Conservation (phyloP, 2,797 vertebrate species). For the Oryzias dopingdopingensis region DNA sequence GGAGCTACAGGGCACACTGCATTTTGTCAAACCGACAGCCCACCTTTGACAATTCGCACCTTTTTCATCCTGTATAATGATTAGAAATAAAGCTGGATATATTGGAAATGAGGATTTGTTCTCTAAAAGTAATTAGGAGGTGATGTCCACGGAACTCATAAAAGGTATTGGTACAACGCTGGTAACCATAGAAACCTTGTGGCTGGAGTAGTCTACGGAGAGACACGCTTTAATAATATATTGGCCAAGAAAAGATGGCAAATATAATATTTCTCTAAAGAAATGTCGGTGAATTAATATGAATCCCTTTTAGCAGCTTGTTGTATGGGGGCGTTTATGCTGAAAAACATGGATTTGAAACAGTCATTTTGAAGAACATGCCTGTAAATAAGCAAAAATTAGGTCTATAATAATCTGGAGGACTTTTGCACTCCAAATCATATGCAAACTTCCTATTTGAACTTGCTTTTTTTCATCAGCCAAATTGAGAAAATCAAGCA, state of each 20-base stretch:
- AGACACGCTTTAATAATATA: conserved; percentile 65
- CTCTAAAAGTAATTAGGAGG: conserved; percentile 61
- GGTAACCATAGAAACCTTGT: conserved; percentile 73
- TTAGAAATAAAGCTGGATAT: conserved; percentile 45
- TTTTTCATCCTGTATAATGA: conserved; percentile 39
- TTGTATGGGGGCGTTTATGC: conserved; percentile 12
- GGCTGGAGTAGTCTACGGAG: conserved; percentile 51
- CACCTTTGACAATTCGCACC: conserved; percentile 34
- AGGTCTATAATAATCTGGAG: too few species aligned
- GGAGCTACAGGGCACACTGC: conserved; percentile 3
- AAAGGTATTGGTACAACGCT: conserved; percentile 60
- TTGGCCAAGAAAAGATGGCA: conserved; percentile 62
- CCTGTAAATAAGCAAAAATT: conserved; percentile 9
- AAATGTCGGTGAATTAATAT: conserved; percentile 61
- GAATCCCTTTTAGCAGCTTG: conserved; percentile 20
- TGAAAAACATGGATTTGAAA: conserved; percentile 18
- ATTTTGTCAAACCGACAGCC: conserved; percentile 33
- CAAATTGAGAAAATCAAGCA: neutral
- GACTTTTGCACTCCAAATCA: conserved; percentile 1
- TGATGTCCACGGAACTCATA: conserved; percentile 58
- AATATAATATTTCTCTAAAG: conserved; percentile 67
- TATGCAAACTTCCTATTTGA: conserved; percentile 9
- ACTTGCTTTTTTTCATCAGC: neutral
- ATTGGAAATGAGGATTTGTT: conserved; percentile 57
- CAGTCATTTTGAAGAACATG: conserved; percentile 21